Evolutionary conservation across 2,888 invertebrate genomes (phyloP).

Genomic region (Steinernema scapterisci): DNA sequence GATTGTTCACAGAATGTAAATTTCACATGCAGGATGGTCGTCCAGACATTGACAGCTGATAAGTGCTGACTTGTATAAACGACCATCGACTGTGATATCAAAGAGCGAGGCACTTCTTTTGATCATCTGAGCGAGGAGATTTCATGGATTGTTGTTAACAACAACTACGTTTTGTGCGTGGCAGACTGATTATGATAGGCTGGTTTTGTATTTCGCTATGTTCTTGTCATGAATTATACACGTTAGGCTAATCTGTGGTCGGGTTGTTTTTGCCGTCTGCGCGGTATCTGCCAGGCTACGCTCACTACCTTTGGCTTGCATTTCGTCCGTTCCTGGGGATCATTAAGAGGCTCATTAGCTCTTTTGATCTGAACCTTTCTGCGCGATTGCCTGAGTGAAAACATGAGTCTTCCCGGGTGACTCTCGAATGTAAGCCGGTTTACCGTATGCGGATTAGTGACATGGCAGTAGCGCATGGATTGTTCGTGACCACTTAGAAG

Average conservation of each 20-base stretch:
- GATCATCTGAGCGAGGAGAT: no score
- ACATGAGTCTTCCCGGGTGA: no score
- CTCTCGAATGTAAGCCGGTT: no score
- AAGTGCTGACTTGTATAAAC: not conserved
- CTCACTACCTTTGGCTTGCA: not conserved
- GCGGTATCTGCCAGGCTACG: not conserved
- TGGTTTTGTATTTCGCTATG: not conserved
- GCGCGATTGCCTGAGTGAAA: no score
- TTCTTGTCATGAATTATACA: conserved; percentile 18
- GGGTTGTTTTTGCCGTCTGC: conserved; percentile 13
- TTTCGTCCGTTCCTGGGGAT: not conserved
- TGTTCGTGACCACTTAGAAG: conserved; percentile 32
- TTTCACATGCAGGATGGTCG: not conserved
- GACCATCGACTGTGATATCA: no score
- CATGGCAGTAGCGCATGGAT: conserved; percentile 26
- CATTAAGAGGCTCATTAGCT: no score
- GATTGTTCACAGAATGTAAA: not conserved
- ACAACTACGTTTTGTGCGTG: not conserved
- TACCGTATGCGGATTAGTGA: not conserved
- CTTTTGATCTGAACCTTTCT: no score
- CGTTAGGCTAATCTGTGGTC: not conserved
- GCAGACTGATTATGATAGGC: conserved; percentile 23
- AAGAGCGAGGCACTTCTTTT: no score
- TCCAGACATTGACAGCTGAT: conserved; percentile 11
- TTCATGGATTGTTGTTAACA: not conserved